These are phyloP conservation scores for Eptatretus atami DNA, from an alignment of 2,797 vertebrate genomes.

Conservation along the genomic window DNA sequence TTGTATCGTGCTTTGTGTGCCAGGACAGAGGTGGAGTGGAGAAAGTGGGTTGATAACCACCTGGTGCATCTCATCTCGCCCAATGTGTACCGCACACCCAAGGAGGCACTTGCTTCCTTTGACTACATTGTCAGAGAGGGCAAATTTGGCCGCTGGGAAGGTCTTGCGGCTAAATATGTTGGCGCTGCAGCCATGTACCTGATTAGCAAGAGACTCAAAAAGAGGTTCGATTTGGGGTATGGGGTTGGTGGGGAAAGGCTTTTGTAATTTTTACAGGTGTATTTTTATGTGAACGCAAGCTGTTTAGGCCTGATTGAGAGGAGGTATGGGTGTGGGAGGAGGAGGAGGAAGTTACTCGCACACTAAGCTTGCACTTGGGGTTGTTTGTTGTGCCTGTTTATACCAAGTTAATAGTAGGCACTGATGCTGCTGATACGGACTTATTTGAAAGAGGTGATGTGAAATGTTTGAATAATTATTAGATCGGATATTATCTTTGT, in stretches of 20 bases:
- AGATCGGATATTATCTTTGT: background rate
- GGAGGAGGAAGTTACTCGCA: too few species aligned
- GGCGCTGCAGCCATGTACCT: conserved; percentile 66
- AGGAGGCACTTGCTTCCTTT: conserved; percentile 55
- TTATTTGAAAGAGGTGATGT: too few species aligned
- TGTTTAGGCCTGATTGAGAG: too few species aligned
- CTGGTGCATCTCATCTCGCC: conserved; percentile 86
- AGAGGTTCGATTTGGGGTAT: conserved; percentile 18
- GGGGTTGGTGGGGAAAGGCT: too few species aligned
- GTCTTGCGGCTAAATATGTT: conserved; percentile 66
- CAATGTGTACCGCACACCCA: conserved; percentile 56
- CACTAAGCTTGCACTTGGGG: too few species aligned
- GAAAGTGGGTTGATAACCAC: conserved; percentile 64
- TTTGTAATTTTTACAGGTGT: background rate
- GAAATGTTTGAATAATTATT: too few species aligned
- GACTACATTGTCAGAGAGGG: conserved; percentile 86
- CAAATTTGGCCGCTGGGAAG: conserved; percentile 46
- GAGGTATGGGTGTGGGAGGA: too few species aligned
- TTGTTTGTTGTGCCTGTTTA: too few species aligned
- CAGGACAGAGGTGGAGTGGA: conserved; percentile 91
- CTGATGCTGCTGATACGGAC: too few species aligned
- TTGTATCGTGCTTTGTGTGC: too few species aligned
- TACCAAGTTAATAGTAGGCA: too few species aligned
- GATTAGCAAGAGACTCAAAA: conserved; percentile 55
- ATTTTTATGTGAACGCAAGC: background rate